phyloP scores from a whole-genome alignment of 2,888 invertebrate species.

The Andrena bicolor region DNA sequence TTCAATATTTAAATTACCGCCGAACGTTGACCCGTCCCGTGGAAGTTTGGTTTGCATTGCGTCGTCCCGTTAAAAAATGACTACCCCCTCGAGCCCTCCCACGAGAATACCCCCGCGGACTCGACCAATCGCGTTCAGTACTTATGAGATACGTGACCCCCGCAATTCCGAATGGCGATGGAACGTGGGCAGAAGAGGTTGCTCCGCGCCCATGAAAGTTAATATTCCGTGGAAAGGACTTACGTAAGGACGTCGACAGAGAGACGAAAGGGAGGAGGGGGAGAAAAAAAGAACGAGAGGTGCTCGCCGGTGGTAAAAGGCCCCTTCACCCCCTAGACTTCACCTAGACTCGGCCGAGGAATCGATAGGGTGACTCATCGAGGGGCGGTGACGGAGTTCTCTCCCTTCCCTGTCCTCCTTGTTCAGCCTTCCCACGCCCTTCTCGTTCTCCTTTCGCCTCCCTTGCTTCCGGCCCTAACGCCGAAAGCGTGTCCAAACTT shows the following conservation, averaged over 20 bases:
- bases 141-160: constrained; percentile 62
- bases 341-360: constrained; percentile 73
- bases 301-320: constrained; percentile 62
- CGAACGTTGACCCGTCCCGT: neutral
- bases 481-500: constrained; percentile 81
- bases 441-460: constrained; percentile 33
- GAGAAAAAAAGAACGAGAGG: constrained; percentile 48
- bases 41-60: constrained; percentile 47
- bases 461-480: constrained; percentile 68
- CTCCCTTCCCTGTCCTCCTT: constrained; percentile 61
- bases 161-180: constrained; percentile 42
- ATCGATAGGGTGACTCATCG: constrained; percentile 84
- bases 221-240: constrained; percentile 74
- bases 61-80: constrained; percentile 34
- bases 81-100: neutral
- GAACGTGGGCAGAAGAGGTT: constrained; percentile 39
- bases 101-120: constrained; percentile 35
- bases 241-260: constrained; percentile 66
- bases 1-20: constrained; percentile 25
- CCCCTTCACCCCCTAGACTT: constrained; percentile 65
- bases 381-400: constrained; percentile 79
- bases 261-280: constrained; percentile 39
- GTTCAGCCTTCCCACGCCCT: constrained; percentile 57
- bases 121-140: constrained; percentile 54
- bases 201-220: constrained; percentile 72